Percentiles rank a stretch among this genome's conserved stretches.
phyloP scores from a whole-genome alignment of 2,113 vertebrate species.

The Paramisgurnus dabryanus region DNA sequence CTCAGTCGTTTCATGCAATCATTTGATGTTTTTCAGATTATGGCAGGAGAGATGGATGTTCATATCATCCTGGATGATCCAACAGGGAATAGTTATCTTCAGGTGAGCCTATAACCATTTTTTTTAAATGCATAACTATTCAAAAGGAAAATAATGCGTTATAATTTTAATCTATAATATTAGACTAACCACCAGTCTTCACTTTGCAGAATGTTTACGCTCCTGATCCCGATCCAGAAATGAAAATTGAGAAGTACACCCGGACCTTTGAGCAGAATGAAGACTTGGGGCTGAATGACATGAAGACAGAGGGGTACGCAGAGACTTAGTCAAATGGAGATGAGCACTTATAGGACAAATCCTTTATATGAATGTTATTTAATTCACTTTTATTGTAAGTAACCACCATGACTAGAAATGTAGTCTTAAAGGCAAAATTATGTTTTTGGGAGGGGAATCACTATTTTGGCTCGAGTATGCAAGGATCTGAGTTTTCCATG shows the following conservation, averaged over 20 bases:
- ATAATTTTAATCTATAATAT: neutral
- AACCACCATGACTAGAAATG: neutral
- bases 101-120: slow-evolving; percentile 67
- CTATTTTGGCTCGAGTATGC: neutral
- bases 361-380: neutral
- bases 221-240: slow-evolving; percentile 88
- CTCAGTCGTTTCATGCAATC: neutral
- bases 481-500: slow-evolving; percentile 9
- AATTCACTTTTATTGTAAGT: slow-evolving; percentile 29
- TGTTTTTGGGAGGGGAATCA: neutral
- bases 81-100: slow-evolving; percentile 94
- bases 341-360: neutral
- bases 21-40: slow-evolving; percentile 66
- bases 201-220: slow-evolving; percentile 85
- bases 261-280: slow-evolving; percentile 90
- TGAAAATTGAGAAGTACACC: slow-evolving; percentile 81
- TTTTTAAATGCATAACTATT: neutral
- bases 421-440: slow-evolving; percentile 1
- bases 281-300: slow-evolving; percentile 92
- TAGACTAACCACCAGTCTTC: neutral
- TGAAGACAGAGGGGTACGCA: slow-evolving; percentile 88
- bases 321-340: slow-evolving; percentile 42
- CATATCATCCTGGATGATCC: slow-evolving; percentile 88
- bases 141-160: neutral
- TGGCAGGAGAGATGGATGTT: slow-evolving; percentile 71